Base-by-base conservation (phyloP, 2,888 invertebrate genomes). In the Leucophenga montana region DNA sequence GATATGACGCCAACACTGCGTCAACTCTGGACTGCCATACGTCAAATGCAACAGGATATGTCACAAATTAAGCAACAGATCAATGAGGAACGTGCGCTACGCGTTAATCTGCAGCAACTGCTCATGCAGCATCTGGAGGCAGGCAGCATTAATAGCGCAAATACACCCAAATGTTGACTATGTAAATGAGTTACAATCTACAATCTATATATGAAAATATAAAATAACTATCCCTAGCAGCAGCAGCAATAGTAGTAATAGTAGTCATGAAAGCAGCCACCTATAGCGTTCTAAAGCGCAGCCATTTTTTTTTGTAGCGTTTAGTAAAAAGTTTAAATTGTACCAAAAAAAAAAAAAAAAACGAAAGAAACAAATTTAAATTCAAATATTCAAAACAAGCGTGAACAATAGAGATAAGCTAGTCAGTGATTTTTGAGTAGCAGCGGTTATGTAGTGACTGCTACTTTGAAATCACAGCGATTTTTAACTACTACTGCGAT, bases 21-120 rank as follows among this genome's bases (percentile, higher is more conserved):
- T 46, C 89, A 89, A 79, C 80, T 89, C 44, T 89, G 88, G 88
- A 86, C 88, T 18, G 85, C 88, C 72, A 87, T 89, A 39, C 83
- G 86, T 8, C 89, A 89, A 78, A 85, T 89, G 83, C 89, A 89
- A 72, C 87, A 87, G 82, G 89, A 89, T 72, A 87, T 89, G 86
- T 84, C 86, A 31, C 89, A 89, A 78, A 88, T 89, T 71, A 89
- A 89, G 80, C 82, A 86, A 74, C 88, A 89, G 79, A 87, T 89
- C 74, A 89, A 87, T 70, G 89, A 89, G 78, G 89, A 89, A 78
- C 85, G 88, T 1, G 87, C 88, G 44, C 78, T 89, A 73, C 86
- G 89, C 56, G 86, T 85, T 66, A 87, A 86, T 78, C 80, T 89
- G 74, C 89, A 89, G 71, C 88, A 88, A 75, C 77, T 89, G 79